Conservation (phyloP, 2,797 vertebrate species). For the Pipistrellus nathusii region DNA sequence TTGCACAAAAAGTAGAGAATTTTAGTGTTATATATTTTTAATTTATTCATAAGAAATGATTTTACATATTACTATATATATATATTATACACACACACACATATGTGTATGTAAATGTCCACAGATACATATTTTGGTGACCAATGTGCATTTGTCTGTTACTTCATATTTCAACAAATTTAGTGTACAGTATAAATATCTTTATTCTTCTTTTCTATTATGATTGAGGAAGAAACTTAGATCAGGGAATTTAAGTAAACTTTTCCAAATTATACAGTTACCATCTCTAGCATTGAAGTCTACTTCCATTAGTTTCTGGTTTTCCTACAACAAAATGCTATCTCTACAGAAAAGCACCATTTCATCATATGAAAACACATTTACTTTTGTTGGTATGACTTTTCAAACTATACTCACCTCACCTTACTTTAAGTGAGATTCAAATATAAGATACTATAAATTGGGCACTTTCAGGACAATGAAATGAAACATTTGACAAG, state of each 20-base stretch:
- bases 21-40: background rate
- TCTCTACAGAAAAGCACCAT: background rate
- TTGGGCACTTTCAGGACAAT: background rate
- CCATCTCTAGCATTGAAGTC: background rate
- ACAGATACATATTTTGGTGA: background rate
- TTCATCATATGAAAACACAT: background rate
- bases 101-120: too few relatives aligned
- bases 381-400: background rate
- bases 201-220: background rate
- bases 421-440: background rate
- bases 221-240: background rate
- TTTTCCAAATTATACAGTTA: background rate
- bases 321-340: background rate
- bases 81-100: too few relatives aligned
- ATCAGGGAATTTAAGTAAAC: background rate
- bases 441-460: background rate
- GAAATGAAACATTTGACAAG: background rate
- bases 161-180: background rate
- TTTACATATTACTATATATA: background rate
- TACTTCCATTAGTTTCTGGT: background rate
- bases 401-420: background rate
- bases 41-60: background rate
- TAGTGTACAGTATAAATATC: background rate
- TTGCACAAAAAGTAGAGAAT: background rate
- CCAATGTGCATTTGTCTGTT: background rate